A percentile compares a stretch with the other conserved stretches of the same genome.
Evolutionary conservation across 2,797 vertebrate genomes (phyloP).

Genomic region (Lateolabrax maculatus): DNA sequence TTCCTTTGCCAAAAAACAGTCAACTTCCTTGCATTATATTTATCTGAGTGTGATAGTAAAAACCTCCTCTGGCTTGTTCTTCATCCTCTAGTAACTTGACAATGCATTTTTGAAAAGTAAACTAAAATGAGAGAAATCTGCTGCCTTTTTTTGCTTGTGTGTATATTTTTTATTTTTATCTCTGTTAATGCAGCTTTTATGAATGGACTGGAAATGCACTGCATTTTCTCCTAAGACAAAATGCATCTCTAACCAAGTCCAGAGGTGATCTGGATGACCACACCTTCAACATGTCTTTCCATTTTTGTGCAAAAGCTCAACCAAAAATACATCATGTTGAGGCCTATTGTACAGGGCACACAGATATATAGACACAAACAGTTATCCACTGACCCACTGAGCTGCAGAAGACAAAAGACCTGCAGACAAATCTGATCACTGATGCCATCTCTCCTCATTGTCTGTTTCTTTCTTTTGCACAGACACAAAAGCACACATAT

Average conservation of each 20-base stretch:
- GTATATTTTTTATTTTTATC: background rate
- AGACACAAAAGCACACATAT: conserved; percentile 46
- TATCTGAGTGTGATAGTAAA: conserved; percentile 27
- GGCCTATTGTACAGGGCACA: conserved; percentile 20
- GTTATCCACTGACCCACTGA: conserved; percentile 53
- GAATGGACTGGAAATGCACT: conserved; percentile 6
- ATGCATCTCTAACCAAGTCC: background rate
- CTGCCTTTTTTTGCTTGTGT: background rate
- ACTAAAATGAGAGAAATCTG: conserved; percentile 4
- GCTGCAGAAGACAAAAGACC: conserved; percentile 50
- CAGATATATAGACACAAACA: conserved; percentile 30
- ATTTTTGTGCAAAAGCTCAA: conserved; percentile 28
- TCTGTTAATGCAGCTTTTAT: background rate
- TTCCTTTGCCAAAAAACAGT: conserved; percentile 25
- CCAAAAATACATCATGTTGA: background rate
- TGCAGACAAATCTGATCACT: conserved; percentile 59
- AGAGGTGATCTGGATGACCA: background rate
- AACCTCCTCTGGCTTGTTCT: conserved; percentile 25
- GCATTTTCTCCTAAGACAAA: conserved; percentile 1
- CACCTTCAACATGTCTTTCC: background rate
- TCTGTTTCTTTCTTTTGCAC: conserved; percentile 39
- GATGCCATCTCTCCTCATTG: conserved; percentile 58
- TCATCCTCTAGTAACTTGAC: conserved; percentile 28
- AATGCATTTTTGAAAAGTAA: conserved; percentile 31
- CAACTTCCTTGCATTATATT: conserved; percentile 21